These are phyloP conservation scores for Morus bassanus DNA, from an alignment of 2,797 vertebrate species.

Conservation along the genomic window DNA sequence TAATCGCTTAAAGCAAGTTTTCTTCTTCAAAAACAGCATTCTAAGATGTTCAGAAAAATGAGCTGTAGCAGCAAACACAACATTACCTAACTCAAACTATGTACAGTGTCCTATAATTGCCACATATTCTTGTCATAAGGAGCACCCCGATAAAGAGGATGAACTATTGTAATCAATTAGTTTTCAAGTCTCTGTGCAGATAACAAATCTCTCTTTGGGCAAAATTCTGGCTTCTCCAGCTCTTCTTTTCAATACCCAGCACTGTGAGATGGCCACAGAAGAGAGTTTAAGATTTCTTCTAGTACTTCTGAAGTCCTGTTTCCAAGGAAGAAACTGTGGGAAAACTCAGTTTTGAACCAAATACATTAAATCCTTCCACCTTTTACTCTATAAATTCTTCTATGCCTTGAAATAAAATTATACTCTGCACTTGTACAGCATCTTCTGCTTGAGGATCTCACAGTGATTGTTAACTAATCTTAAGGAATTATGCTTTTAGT, in stretches of 20 bases:
- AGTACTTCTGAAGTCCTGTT: not conserved
- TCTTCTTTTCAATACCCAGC: not conserved
- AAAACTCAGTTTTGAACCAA: not conserved
- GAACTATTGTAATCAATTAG: not conserved
- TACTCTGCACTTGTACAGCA: not conserved
- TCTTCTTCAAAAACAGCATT: not conserved
- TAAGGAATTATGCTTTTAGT: not conserved
- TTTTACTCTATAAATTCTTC: not conserved
- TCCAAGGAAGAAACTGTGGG: not conserved
- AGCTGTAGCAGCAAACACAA: not conserved
- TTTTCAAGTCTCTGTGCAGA: not conserved
- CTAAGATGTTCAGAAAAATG: not conserved
- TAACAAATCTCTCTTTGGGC: not conserved
- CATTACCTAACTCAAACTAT: not conserved
- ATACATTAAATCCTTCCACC: not conserved
- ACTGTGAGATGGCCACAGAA: not conserved
- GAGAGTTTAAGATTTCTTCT: not conserved
- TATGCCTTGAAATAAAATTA: not conserved
- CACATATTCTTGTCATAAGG: not conserved
- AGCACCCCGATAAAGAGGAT: not conserved
- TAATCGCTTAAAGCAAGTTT: not conserved
- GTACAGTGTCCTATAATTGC: not conserved
- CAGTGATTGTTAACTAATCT: not conserved
- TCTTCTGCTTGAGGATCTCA: not conserved
- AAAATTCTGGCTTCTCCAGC: not conserved